Percentiles rank a stretch among this genome's conserved stretches.
Conservation (phyloP, 2,797 vertebrate genomes). For the Pseudocheirus occidentalis region DNA sequence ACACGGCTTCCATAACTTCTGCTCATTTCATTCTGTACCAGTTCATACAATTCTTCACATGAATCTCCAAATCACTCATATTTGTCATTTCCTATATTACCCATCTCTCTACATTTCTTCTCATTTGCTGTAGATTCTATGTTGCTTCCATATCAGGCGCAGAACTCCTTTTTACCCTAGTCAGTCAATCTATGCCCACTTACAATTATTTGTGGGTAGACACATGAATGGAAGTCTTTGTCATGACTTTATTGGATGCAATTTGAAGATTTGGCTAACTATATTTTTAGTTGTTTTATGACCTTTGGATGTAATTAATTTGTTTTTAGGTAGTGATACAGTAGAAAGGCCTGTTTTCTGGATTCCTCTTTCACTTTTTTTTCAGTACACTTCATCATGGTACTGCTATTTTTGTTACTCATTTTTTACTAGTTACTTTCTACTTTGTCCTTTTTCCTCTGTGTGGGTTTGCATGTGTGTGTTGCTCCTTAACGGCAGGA, state of each 20-base stretch:
- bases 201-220: not conserved
- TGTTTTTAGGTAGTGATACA: not conserved
- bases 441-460: not conserved
- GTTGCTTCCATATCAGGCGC: accelerated
- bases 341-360: not conserved
- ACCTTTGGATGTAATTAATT: not conserved
- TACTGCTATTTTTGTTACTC: not conserved
- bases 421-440: not conserved
- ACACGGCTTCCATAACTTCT: not conserved
- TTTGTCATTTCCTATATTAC: not conserved
- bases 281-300: not conserved
- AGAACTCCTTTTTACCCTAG: not conserved
- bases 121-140: no score
- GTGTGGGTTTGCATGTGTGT: not conserved
- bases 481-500: not conserved
- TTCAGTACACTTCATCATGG: not conserved
- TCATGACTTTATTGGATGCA: not conserved
- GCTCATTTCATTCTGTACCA: not conserved
- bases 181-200: not conserved
- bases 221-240: not conserved
- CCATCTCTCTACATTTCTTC: not conserved
- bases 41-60: not conserved
- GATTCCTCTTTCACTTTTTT: not conserved
- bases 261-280: not conserved
- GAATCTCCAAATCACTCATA: not conserved